Conservation (phyloP, 2,797 vertebrate genomes). For the Acipenser ruthenus region DNA sequence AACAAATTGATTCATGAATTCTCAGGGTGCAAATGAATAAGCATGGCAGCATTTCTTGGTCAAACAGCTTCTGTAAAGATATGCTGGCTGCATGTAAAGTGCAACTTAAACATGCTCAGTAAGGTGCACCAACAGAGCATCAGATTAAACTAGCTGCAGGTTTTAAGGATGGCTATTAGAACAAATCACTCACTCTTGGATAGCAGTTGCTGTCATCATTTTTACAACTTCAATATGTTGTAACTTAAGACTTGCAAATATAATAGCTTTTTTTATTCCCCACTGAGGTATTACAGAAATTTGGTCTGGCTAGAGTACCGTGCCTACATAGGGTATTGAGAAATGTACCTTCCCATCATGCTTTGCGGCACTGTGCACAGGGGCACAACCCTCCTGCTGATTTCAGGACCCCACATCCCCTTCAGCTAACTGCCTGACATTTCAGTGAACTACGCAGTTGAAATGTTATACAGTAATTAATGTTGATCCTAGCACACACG, state of each 20-base stretch:
- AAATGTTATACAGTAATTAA: slow-evolving; percentile 82
- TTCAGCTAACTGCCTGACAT: slow-evolving; percentile 67
- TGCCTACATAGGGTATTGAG: slow-evolving; percentile 6
- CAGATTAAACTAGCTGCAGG: too few species aligned
- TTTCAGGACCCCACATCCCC: slow-evolving; percentile 51
- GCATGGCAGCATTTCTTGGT: slow-evolving; percentile 53
- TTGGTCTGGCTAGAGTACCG: background rate
- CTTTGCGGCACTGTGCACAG: slow-evolving; percentile 36
- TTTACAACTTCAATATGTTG: too few species aligned
- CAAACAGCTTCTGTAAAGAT: slow-evolving; percentile 21
- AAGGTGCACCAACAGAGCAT: slow-evolving; percentile 5
- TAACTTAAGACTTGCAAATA: background rate
- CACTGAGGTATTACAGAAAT: background rate
- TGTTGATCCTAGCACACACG: slow-evolving; percentile 72
- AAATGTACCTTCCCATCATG: slow-evolving; percentile 41
- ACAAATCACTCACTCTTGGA: background rate
- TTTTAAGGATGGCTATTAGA: background rate
- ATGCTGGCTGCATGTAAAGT: slow-evolving; percentile 15
- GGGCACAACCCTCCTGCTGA: slow-evolving; percentile 36
- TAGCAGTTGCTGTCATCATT: too few species aligned
- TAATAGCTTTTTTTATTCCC: background rate
- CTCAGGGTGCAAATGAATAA: slow-evolving; percentile 58
- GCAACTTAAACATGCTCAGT: slow-evolving; percentile 16
- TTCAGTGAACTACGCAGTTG: slow-evolving; percentile 67
- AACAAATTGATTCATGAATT: slow-evolving; percentile 74